A percentile compares a stretch with the other conserved stretches of the same genome.
Conservation (phyloP, 2,113 vertebrate species). For the Pipa parva region DNA sequence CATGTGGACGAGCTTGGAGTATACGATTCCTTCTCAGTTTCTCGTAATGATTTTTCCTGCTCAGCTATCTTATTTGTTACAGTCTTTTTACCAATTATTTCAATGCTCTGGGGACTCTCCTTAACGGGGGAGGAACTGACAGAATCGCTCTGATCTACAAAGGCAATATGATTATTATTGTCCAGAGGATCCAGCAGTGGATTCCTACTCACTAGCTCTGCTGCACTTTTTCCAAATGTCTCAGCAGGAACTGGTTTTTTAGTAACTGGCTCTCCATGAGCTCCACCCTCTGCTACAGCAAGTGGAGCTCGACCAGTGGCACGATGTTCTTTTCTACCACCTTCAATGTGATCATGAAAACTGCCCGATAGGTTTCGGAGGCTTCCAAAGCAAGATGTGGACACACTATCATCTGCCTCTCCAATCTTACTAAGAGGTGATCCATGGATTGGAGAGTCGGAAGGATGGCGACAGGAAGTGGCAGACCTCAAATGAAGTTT, state of each 20-base stretch:
- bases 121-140: slow-evolving; percentile 77
- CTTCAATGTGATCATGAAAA: slow-evolving; percentile 58
- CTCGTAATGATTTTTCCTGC: slow-evolving; percentile 59
- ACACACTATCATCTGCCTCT: slow-evolving; percentile 85
- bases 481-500: slow-evolving; percentile 91
- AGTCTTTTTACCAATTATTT: slow-evolving; percentile 66
- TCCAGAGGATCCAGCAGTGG: slow-evolving; percentile 73
- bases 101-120: slow-evolving; percentile 69
- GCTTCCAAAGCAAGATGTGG: slow-evolving; percentile 86
- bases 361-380: slow-evolving; percentile 66
- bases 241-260: slow-evolving; percentile 64
- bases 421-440: slow-evolving; percentile 88
- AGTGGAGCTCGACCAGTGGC: slow-evolving; percentile 75
- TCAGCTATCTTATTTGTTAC: slow-evolving; percentile 64
- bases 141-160: slow-evolving; percentile 82
- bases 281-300: slow-evolving; percentile 82
- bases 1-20: slow-evolving; percentile 60
- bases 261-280: slow-evolving; percentile 66
- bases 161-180: slow-evolving; percentile 90
- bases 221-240: slow-evolving; percentile 61
- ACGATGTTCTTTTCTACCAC: slow-evolving; percentile 74
- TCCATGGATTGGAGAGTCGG: slow-evolving; percentile 82
- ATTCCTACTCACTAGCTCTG: slow-evolving; percentile 63
- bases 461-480: slow-evolving; percentile 87
- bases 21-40: slow-evolving; percentile 11